Evolutionary conservation across 2,113 vertebrate genomes (phyloP).

Genomic region (Alligator sinensis): DNA sequence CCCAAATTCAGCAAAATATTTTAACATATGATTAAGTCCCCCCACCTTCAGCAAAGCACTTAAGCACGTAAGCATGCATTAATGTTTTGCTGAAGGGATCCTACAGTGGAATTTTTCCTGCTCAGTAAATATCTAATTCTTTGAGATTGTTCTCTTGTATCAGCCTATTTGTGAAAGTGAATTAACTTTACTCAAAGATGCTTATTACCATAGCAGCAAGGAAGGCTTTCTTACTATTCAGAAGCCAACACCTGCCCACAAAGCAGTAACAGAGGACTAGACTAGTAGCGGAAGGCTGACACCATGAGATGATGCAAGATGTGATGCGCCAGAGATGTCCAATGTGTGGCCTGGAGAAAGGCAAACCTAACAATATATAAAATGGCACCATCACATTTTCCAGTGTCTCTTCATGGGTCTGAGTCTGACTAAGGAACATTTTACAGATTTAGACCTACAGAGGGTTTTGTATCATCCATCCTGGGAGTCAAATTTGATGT

Average conservation of each 20-base stretch:
- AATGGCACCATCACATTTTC: background rate
- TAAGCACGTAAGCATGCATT: background rate
- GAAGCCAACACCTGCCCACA: background rate
- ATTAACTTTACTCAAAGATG: too few species aligned
- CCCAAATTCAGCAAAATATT: background rate
- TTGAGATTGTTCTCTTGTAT: too few species aligned
- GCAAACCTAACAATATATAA: background rate
- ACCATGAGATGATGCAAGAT: accelerated
- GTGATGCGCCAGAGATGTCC: background rate
- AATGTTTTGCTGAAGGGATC: background rate
- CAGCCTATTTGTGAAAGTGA: too few species aligned
- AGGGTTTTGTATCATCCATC: background rate
- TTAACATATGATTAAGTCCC: background rate
- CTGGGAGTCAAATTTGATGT: background rate
- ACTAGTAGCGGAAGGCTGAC: background rate
- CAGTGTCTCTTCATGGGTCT: background rate
- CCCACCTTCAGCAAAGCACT: background rate
- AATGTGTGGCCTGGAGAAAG: background rate
- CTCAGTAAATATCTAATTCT: too few species aligned
- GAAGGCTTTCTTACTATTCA: background rate
- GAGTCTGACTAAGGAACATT: background rate
- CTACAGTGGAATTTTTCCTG: background rate
- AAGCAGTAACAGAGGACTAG: accelerated
- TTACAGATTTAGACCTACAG: background rate
- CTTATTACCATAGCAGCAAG: background rate